Percentiles rank a stretch among this genome's conserved stretches.
phyloP scores from a whole-genome alignment of 2,888 invertebrate species.

The Phengaris alcon region DNA sequence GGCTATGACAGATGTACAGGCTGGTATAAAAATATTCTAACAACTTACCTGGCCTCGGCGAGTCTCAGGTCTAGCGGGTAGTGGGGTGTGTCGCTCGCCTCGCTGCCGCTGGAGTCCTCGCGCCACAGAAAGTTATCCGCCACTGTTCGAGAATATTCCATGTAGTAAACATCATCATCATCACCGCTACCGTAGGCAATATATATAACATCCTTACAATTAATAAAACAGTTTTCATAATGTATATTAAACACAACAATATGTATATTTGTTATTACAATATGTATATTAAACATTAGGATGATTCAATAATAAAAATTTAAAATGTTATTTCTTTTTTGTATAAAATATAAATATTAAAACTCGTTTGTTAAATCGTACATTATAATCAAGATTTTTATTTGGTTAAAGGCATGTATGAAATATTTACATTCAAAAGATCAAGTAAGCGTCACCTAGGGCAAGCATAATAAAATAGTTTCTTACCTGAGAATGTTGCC shows the following conservation, averaged over 20 bases:
- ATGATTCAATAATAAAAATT: not conserved
- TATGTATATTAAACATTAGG: not conserved
- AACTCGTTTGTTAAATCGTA: not conserved
- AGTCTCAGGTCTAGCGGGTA: constrained; percentile 72
- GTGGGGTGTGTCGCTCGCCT: constrained; percentile 66
- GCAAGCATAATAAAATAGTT: constrained; percentile 34
- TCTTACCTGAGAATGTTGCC: constrained; percentile 65
- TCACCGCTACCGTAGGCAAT: not conserved
- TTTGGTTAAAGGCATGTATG: constrained; percentile 30
- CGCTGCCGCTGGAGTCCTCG: constrained; percentile 75
- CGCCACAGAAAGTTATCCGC: constrained; percentile 69
- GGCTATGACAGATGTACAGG: too few relatives aligned
- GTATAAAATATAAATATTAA: not conserved
- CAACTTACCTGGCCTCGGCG: constrained; percentile 68
- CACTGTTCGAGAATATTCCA: constrained; percentile 44
- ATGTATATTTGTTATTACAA: not conserved
- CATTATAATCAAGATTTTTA: not conserved
- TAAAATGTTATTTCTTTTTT: not conserved
- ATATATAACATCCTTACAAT: not conserved
- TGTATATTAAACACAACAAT: not conserved
- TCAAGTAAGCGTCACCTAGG: constrained; percentile 20
- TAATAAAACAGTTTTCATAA: not conserved
- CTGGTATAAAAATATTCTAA: too few relatives aligned
- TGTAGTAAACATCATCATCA: not conserved
- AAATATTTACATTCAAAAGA: constrained; percentile 24